phyloP scores from a whole-genome alignment of 2,797 vertebrate genomes.

The Esox masquinongy region DNA sequence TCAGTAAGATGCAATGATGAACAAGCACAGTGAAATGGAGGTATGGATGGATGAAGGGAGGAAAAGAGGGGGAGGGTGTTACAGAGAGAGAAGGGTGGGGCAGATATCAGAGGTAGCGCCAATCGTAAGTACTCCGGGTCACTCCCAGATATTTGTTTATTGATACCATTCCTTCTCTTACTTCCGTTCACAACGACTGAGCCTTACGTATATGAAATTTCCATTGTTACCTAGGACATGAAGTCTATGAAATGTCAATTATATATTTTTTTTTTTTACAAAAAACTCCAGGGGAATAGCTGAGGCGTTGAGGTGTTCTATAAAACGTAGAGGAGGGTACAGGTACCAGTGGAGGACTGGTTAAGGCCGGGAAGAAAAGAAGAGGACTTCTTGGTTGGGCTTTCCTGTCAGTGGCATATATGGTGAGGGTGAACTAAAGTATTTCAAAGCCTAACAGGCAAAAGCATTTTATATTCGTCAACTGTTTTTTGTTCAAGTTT shows the following conservation, averaged over 20 bases:
- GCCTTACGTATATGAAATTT: constrained; percentile 60
- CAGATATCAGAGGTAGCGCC: constrained; percentile 25
- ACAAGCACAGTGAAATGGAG: background rate
- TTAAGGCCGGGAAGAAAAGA: background rate
- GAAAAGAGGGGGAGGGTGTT: background rate
- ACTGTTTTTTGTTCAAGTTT: background rate
- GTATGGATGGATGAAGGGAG: constrained; percentile 12
- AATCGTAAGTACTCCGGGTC: constrained; percentile 55
- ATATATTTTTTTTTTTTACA: constrained; percentile 23
- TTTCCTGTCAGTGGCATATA: constrained; percentile 9
- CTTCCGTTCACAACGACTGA: constrained; percentile 54
- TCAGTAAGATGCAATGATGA: no score
- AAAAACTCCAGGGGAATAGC: background rate
- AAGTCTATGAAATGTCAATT: constrained; percentile 67
- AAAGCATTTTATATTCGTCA: constrained; percentile 30
- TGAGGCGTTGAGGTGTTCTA: constrained; percentile 10
- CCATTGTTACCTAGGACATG: constrained; percentile 60
- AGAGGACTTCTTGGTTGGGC: constrained; percentile 23
- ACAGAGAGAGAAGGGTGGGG: background rate
- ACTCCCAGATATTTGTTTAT: constrained; percentile 49
- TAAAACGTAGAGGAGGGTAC: constrained; percentile 10
- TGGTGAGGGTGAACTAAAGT: constrained; percentile 38
- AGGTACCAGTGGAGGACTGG: background rate
- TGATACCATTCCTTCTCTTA: constrained; percentile 58
- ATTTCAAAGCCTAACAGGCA: constrained; percentile 22